A percentile compares a stretch with the other conserved stretches of the same genome.
phyloP scores from a whole-genome alignment of 2,113 vertebrate species.

The Leptodactylus fuscus region DNA sequence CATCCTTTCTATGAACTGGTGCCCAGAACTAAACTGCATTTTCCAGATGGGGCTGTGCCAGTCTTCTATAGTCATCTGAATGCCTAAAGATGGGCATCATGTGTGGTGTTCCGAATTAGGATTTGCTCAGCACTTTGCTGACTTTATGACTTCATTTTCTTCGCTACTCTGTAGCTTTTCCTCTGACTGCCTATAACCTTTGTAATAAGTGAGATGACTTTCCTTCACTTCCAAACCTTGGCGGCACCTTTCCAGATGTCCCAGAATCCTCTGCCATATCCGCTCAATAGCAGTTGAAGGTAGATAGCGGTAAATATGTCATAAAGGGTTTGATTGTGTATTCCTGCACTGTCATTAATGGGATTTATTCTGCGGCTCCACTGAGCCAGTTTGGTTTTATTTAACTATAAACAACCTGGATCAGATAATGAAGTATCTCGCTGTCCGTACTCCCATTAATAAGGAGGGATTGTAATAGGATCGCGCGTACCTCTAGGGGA shows the following conservation, averaged over 20 bases:
- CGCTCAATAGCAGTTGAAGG: constrained; percentile 50
- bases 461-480: constrained; percentile 57
- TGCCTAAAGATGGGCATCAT: too few relatives aligned
- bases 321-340: constrained; percentile 57
- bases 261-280: constrained; percentile 47
- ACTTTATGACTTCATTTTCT: neutral
- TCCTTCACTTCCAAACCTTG: constrained; percentile 51
- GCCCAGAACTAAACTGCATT: too few relatives aligned
- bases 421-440: constrained; percentile 55
- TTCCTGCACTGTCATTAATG: constrained; percentile 53
- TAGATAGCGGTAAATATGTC: constrained; percentile 56
- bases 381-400: constrained; percentile 48
- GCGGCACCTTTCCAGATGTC: constrained; percentile 43
- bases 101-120: neutral
- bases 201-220: constrained; percentile 41
- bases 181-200: neutral
- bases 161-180: neutral
- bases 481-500: constrained; percentile 39
- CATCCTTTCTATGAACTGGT: too few relatives aligned
- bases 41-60: too few relatives aligned
- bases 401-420: constrained; percentile 58
- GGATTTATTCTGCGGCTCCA: constrained; percentile 46
- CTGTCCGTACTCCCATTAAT: constrained; percentile 53
- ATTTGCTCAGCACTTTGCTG: neutral
- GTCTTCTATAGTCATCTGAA: too few relatives aligned